Conservation (phyloP, 2,888 invertebrate species). For the Conomelus anceps region DNA sequence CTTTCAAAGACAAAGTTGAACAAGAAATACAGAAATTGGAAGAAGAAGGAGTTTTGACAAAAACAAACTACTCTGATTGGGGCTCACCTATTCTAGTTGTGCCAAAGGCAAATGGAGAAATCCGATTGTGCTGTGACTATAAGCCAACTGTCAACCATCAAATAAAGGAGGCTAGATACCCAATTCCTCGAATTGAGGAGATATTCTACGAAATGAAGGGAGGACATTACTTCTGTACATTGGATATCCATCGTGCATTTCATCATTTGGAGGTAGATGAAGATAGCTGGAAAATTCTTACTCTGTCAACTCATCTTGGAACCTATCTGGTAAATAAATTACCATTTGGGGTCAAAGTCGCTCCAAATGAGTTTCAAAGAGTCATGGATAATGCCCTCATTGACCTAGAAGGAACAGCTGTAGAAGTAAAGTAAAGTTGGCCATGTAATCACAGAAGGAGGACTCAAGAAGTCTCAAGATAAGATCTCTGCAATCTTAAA, state of each 20-base stretch:
- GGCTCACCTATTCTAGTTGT: constrained; percentile 23
- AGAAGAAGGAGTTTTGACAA: constrained; percentile 16
- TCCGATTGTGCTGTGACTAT: constrained; percentile 24
- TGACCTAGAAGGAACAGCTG: constrained; percentile 35
- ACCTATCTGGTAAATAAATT: constrained; percentile 12
- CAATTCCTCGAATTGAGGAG: constrained; percentile 23
- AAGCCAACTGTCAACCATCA: constrained; percentile 22
- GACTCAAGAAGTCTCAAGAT: constrained; percentile 21
- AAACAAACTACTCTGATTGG: constrained; percentile 19
- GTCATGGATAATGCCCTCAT: constrained; percentile 36
- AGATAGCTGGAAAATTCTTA: constrained; percentile 23
- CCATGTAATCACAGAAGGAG: constrained; percentile 25
- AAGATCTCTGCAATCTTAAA: constrained; percentile 17
- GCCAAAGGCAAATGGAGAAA: constrained; percentile 15
- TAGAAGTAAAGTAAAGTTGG: constrained; percentile 29
- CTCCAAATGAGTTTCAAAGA: constrained; percentile 3
- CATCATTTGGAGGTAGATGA: constrained; percentile 27
- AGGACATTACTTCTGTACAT: constrained; percentile 16
- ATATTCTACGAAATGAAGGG: constrained; percentile 20
- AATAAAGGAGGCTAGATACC: constrained; percentile 1
- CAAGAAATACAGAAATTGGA: constrained; percentile 15
- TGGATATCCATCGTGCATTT: constrained; percentile 24
- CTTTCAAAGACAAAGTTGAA: constrained; percentile 15
- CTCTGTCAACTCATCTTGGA: constrained; percentile 26
- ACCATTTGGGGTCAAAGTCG: constrained; percentile 21